These are phyloP conservation scores for Temnothorax unifasciatus DNA, from an alignment of 2,888 invertebrate species.

Conservation along the genomic window DNA sequence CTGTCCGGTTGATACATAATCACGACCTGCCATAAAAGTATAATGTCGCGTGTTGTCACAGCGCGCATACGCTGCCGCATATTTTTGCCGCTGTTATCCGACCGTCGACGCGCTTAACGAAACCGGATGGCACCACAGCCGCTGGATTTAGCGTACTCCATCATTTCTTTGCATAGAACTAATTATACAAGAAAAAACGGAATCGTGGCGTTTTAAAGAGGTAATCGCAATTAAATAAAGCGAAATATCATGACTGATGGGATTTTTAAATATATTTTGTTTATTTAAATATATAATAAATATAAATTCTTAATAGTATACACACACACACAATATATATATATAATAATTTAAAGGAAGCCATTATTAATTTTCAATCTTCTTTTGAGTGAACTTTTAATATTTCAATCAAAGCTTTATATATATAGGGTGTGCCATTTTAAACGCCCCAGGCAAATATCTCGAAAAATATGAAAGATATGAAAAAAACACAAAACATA, in stretches of 20 bases:
- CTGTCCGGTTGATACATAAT: slow-evolving; percentile 77
- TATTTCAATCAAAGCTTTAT: background rate
- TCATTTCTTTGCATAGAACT: slow-evolving; percentile 36
- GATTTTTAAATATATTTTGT: background rate
- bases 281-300: background rate
- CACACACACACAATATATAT: background rate
- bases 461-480: too few species aligned
- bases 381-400: background rate
- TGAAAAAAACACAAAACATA: too few species aligned
- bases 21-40: slow-evolving; percentile 74
- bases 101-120: slow-evolving; percentile 66
- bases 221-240: background rate
- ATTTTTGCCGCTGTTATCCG: slow-evolving; percentile 65
- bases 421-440: too few species aligned
- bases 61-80: slow-evolving; percentile 45
- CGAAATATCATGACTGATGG: background rate
- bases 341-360: background rate
- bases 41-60: slow-evolving; percentile 66
- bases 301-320: background rate
- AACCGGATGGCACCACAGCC: slow-evolving; percentile 58
- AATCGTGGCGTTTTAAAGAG: background rate
- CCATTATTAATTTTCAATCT: slow-evolving; percentile 22
- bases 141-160: slow-evolving; percentile 35
- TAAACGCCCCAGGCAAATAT: too few species aligned
- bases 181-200: slow-evolving; percentile 32